phyloP scores from a whole-genome alignment of 2,797 vertebrate species.

The Girardinus metallicus region DNA sequence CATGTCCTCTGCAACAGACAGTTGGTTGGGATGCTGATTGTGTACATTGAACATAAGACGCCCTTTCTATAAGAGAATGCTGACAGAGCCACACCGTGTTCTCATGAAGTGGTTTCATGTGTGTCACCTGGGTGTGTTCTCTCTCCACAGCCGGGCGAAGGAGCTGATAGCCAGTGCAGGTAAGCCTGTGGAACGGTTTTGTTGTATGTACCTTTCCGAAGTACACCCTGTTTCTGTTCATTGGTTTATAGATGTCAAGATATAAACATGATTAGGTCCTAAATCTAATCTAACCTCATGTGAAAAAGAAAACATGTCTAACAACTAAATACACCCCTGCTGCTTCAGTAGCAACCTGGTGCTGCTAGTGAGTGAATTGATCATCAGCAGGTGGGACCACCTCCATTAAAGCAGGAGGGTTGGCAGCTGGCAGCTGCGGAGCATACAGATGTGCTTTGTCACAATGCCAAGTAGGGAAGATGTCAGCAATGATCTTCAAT shows the following conservation, averaged over 20 bases:
- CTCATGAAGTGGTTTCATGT: conserved; percentile 11
- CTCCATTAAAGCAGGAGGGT: neutral
- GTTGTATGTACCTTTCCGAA: neutral
- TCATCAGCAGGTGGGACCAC: neutral
- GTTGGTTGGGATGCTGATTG: conserved; percentile 29
- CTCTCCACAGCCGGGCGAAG: conserved; percentile 78
- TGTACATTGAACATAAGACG: conserved; percentile 40
- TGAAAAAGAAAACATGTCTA: neutral
- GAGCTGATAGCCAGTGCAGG: conserved; percentile 80
- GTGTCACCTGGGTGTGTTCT: conserved; percentile 45
- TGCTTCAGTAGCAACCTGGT: neutral
- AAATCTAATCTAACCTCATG: neutral
- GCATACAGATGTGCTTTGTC: neutral
- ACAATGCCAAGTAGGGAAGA: neutral
- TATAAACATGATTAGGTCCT: neutral
- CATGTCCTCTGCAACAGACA: conserved; percentile 41
- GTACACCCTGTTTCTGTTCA: neutral
- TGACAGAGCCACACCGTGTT: conserved; percentile 4
- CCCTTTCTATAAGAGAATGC: conserved; percentile 33
- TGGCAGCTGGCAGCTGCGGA: neutral
- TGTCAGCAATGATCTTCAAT: neutral
- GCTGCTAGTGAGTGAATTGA: neutral
- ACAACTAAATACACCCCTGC: neutral
- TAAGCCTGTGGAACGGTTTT: conserved; percentile 46
- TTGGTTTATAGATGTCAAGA: neutral